Evolutionary conservation across 2,888 invertebrate genomes (phyloP), one percentile per base, ranked within the genome.

Genomic region (Meteorus cinctellus): DNA sequence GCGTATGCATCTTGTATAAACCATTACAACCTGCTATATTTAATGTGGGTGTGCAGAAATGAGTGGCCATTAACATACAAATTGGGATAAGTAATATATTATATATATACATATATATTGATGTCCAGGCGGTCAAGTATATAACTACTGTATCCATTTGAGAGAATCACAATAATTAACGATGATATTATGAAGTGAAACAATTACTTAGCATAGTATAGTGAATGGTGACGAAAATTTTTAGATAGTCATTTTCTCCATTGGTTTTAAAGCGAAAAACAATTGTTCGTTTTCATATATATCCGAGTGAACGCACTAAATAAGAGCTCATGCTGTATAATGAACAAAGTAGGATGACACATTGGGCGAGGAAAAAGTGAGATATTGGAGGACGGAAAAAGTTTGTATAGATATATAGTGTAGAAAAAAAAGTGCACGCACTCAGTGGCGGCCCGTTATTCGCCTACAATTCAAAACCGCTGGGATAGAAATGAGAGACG

Each of bases 401-500:
- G 36, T 24, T 36, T 66, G 19, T 51, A 60, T 67, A 71, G 72
- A 72, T 67, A 66, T 62, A 66, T 48, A 70, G 19, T 41, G 72
- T 55, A 60, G 24, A 24, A 75, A 70, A 75, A 78, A 59, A 55
- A 68, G 41, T 19, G 4, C n/a, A 19, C 27, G 63, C 24, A 60
- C 63, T 63, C 19, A 19, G 85, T 84, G 86, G 85, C 72, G 77
- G 78, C 81, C 89, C 89, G 89, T 89, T 89, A 89, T 87, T 87
- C 89, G 85, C 89, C 89, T 89, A 89, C 89, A 89, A 89, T 88
- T 89, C 83, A 89, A 89, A 89, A 88, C 87, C 89, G 87, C 89
- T 89, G 88, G 88, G 86, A 88, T 88, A 89, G 89, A 89, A 89
- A 89, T 89, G 88, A 89, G 89, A 89, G 89, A 89, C 88, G 88